Percentiles rank a stretch among this genome's conserved stretches.
Evolutionary conservation across 2,797 vertebrate genomes (phyloP).

Genomic region (Microtus obscurus): DNA sequence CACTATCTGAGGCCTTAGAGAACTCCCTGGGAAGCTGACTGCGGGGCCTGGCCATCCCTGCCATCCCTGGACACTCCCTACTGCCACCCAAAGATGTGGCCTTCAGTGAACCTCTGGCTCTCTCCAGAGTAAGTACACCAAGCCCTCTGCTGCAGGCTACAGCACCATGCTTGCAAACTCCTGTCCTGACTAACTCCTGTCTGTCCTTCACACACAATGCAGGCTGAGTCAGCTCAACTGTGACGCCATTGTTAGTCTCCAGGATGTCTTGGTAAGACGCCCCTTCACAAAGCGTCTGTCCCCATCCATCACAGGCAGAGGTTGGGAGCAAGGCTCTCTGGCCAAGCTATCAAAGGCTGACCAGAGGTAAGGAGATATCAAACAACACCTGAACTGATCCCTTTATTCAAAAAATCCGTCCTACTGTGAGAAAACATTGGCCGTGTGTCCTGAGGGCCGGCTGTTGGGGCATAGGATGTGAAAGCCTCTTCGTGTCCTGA

Average conservation of each 20-base stretch:
- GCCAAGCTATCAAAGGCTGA: no score
- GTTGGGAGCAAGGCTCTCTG: background rate
- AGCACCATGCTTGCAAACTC: accelerated
- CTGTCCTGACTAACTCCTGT: no score
- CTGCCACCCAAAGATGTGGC: accelerated
- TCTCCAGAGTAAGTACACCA: accelerated
- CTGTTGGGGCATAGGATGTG: accelerated
- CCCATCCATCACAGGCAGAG: accelerated
- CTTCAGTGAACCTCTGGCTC: accelerated
- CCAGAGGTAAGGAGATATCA: no score
- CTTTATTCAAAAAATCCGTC: background rate
- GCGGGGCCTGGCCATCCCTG: accelerated
- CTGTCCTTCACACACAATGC: background rate
- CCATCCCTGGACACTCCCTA: accelerated
- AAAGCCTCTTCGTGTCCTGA: background rate
- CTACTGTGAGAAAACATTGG: background rate
- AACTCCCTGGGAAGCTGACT: background rate
- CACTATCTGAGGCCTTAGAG: background rate
- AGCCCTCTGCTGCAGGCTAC: accelerated
- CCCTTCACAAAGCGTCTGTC: background rate
- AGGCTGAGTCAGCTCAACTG: accelerated
- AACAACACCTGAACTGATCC: no score
- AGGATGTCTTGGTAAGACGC: background rate
- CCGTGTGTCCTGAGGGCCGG: accelerated
- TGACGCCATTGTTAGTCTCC: background rate